phyloP scores from a whole-genome alignment of 2,113 vertebrate species.

The Hydrochoerus hydrochaeris region DNA sequence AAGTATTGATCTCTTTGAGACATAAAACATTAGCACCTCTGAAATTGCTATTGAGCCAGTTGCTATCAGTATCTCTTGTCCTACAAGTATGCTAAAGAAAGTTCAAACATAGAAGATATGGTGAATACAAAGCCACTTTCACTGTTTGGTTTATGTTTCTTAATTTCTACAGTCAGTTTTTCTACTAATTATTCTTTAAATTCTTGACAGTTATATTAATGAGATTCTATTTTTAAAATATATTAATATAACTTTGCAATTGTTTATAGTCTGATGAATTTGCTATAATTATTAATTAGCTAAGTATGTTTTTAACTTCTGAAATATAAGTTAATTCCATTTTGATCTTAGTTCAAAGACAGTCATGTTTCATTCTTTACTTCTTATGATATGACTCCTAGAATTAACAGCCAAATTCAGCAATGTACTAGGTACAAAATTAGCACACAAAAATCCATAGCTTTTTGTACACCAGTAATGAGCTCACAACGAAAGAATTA shows the following conservation, averaged over 20 bases:
- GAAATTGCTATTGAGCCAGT: neutral
- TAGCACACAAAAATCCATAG: neutral
- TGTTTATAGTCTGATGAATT: neutral
- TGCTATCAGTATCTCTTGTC: neutral
- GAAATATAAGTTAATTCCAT: neutral
- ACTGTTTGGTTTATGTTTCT: neutral
- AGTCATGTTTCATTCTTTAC: neutral
- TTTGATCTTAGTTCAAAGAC: neutral
- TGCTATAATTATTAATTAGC: neutral
- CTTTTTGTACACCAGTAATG: neutral
- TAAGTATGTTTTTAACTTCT: constrained; percentile 21
- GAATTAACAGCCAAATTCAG: neutral
- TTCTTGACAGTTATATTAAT: neutral
- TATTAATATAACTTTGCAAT: neutral
- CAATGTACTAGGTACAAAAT: neutral
- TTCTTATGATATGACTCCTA: neutral
- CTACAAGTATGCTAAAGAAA: neutral
- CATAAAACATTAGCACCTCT: neutral
- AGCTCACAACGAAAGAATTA: neutral
- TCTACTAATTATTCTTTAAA: neutral
- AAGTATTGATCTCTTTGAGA: neutral
- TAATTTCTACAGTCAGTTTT: neutral
- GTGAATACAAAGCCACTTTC: neutral
- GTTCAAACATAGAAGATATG: neutral
- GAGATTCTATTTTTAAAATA: neutral